Evolutionary conservation across 2,888 invertebrate species (phyloP).

Genomic region (Drosophila aldrichi): DNA sequence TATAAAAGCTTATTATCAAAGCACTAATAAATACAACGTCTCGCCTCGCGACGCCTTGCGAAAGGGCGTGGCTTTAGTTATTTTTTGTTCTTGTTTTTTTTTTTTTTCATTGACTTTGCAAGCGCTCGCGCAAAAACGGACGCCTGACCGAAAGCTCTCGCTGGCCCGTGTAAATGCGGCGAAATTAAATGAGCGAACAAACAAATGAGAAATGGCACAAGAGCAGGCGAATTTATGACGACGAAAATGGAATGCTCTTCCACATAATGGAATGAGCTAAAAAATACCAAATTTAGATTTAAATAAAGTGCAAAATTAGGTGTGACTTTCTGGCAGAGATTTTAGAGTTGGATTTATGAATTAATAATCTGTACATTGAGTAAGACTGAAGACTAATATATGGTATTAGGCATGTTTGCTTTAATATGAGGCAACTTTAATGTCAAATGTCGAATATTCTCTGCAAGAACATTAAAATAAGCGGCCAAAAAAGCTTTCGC

Average conservation of each 20-base stretch:
- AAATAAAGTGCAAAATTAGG: not conserved
- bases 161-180: constrained; percentile 22
- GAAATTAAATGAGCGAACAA: constrained; percentile 43
- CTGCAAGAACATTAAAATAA: not conserved
- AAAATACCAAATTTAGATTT: not conserved
- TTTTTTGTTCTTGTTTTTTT: constrained; percentile 10
- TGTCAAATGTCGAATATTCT: not conserved
- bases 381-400: too few species aligned
- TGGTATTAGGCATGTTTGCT: not conserved
- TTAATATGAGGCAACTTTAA: not conserved
- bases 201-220: constrained; percentile 28
- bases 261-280: not conserved
- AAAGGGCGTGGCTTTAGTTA: constrained; percentile 54
- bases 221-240: constrained; percentile 2
- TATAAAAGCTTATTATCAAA: constrained; percentile 69
- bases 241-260: constrained; percentile 12
- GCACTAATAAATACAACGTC: constrained; percentile 51
- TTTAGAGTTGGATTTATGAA: too few species aligned
- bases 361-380: too few species aligned
- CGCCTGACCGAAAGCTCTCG: constrained; percentile 25
- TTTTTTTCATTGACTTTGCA: not conserved
- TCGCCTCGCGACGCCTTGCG: constrained; percentile 11
- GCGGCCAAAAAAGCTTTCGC: too few species aligned
- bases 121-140: constrained; percentile 13
- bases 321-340: too few species aligned